Conservation (phyloP, 2,113 vertebrate genomes). For the Pogonocichla stellata region DNA sequence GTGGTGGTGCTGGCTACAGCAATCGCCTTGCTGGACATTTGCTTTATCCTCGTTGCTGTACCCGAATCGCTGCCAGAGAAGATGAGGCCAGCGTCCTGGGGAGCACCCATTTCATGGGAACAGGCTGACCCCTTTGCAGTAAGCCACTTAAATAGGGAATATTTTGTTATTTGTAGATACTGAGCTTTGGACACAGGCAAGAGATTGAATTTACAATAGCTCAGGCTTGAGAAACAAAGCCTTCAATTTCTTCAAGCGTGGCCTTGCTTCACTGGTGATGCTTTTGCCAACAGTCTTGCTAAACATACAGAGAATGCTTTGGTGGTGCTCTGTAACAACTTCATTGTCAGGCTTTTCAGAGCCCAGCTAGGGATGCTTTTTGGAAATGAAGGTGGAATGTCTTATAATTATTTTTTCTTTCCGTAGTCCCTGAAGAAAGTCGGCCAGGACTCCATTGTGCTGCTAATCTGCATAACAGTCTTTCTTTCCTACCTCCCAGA, state of each 20-base stretch:
- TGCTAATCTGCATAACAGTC: conserved; percentile 90
- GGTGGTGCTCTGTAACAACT: rapidly evolving
- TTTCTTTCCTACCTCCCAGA: conserved; percentile 89
- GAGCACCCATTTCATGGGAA: conserved; percentile 88
- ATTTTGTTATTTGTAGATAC: background rate
- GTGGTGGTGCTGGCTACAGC: conserved; percentile 87
- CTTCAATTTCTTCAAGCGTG: background rate
- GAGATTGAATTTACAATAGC: background rate
- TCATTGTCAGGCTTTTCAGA: background rate
- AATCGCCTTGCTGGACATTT: conserved; percentile 86
- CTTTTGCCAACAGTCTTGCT: background rate
- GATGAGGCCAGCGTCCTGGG: conserved; percentile 88
- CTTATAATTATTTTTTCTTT: background rate
- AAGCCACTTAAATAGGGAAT: conserved; percentile 5
- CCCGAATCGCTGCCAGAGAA: conserved; percentile 87
- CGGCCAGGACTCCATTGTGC: conserved; percentile 86
- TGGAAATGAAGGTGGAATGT: background rate
- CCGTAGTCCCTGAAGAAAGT: conserved; percentile 86
- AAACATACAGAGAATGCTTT: background rate
- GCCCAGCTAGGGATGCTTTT: background rate
- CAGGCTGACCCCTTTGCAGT: conserved; percentile 90
- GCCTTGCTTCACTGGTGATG: background rate
- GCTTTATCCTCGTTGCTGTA: conserved; percentile 87
- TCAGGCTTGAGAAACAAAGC: background rate
- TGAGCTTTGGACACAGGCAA: background rate